Conservation (phyloP, 2,888 invertebrate genomes). For the Sinelater perroti region DNA sequence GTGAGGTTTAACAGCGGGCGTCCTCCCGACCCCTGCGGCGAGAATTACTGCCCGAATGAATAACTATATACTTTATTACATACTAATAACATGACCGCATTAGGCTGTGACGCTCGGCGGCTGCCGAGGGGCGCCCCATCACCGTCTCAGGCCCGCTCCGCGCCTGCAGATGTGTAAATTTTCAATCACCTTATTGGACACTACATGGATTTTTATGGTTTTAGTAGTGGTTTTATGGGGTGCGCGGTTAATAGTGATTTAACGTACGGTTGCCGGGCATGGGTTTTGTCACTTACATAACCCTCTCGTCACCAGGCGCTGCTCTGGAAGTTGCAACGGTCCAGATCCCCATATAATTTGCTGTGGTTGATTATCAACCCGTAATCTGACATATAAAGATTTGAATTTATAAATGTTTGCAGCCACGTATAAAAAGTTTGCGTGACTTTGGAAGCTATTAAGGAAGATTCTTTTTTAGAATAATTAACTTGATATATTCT, state of each 20-base stretch:
- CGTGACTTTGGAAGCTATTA: too few species aligned
- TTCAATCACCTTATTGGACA: conserved; percentile 44
- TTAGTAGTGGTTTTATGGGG: conserved; percentile 42
- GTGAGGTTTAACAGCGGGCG: conserved; percentile 62
- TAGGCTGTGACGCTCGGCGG: conserved; percentile 57
- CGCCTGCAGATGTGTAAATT: conserved; percentile 47
- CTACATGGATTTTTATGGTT: conserved; percentile 43
- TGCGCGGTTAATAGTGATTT: conserved; percentile 32
- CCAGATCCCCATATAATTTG: too few species aligned
- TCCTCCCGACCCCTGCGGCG: conserved; percentile 57
- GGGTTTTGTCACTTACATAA: conserved; percentile 31
- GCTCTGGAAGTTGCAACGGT: too few species aligned
- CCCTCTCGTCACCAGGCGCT: too few species aligned
- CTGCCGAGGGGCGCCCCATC: conserved; percentile 52
- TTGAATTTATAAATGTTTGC: too few species aligned
- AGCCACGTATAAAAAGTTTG: too few species aligned
- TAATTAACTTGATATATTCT: too few species aligned
- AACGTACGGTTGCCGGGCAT: conserved; percentile 18
- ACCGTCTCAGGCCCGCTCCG: conserved; percentile 49
- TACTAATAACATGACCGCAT: conserved; percentile 61
- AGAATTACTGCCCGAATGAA: conserved; percentile 63
- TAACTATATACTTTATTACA: conserved; percentile 63
- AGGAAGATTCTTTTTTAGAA: too few species aligned
- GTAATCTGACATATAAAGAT: too few species aligned
- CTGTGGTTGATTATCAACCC: too few species aligned